Evolutionary conservation across 1,140 invertebrate genomes (phyloP).

Genomic region (Papilio polyxenes): DNA sequence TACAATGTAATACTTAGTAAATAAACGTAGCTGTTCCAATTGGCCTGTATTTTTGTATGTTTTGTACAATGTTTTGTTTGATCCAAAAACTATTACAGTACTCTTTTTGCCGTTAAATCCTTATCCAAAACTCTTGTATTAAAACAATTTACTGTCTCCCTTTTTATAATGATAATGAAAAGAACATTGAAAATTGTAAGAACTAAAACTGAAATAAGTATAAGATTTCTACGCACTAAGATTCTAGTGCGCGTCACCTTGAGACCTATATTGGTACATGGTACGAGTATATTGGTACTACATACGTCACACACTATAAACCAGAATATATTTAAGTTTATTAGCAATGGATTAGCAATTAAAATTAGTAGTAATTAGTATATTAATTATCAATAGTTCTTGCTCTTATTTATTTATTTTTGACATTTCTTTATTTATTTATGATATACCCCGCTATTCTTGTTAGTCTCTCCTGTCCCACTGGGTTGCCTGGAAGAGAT

Average conservation of each 20-base stretch:
- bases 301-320: slow-evolving; percentile 9
- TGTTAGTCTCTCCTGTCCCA: too few species aligned
- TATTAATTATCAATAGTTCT: too few species aligned
- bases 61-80: neutral
- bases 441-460: too few species aligned
- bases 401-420: too few species aligned
- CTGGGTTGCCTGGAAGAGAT: too few species aligned
- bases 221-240: neutral
- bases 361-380: too few species aligned
- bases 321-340: neutral
- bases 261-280: slow-evolving; percentile 19
- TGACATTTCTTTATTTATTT: too few species aligned
- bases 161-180: too few species aligned
- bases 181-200: too few species aligned
- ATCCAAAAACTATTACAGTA: neutral
- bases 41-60: neutral
- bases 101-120: too few species aligned
- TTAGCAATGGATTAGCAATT: slow-evolving; percentile 13
- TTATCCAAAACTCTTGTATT: too few species aligned
- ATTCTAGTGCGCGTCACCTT: neutral
- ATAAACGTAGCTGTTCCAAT: neutral
- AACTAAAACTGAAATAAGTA: neutral
- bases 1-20: neutral
- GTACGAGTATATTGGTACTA: neutral
- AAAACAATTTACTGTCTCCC: too few species aligned